These are phyloP conservation scores for Toxostoma redivivum DNA, from an alignment of 2,113 vertebrate genomes.

Conservation along the genomic window DNA sequence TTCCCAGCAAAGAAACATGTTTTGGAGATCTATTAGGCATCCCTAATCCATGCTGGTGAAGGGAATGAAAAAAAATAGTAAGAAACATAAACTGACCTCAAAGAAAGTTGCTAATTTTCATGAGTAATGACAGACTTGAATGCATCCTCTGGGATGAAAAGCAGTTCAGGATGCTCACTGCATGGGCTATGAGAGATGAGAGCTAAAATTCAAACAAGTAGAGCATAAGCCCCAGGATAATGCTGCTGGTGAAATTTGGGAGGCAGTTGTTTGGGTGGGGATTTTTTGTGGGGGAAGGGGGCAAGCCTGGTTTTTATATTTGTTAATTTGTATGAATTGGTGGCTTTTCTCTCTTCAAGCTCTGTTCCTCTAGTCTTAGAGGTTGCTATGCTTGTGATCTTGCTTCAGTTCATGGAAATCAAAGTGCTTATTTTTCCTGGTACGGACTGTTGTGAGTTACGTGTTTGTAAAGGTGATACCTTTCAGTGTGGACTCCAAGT, in stretches of 20 bases:
- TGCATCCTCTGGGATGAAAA: not conserved
- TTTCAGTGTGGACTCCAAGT: not conserved
- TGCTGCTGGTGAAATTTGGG: not conserved
- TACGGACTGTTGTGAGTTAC: not conserved
- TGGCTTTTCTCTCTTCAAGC: not conserved
- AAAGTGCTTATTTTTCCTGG: not conserved
- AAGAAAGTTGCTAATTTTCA: not conserved
- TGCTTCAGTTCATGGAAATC: not conserved
- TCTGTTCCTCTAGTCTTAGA: not conserved
- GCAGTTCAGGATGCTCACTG: not conserved
- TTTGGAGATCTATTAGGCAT: not conserved
- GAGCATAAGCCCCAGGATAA: not conserved
- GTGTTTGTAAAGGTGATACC: not conserved
- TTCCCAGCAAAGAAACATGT: not conserved
- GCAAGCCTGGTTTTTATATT: not conserved
- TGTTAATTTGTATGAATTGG: not conserved
- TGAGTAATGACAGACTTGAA: not conserved
- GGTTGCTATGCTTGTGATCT: not conserved
- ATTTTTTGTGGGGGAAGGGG: accelerated
- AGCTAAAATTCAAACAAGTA: not conserved
- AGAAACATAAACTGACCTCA: not conserved
- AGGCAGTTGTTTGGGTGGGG: not conserved
- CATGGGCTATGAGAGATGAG: not conserved
- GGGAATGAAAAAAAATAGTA: not conserved
- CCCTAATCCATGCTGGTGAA: not conserved